phyloP scores from a whole-genome alignment of 2,797 vertebrate species.

The Lutjanus campechanus region DNA sequence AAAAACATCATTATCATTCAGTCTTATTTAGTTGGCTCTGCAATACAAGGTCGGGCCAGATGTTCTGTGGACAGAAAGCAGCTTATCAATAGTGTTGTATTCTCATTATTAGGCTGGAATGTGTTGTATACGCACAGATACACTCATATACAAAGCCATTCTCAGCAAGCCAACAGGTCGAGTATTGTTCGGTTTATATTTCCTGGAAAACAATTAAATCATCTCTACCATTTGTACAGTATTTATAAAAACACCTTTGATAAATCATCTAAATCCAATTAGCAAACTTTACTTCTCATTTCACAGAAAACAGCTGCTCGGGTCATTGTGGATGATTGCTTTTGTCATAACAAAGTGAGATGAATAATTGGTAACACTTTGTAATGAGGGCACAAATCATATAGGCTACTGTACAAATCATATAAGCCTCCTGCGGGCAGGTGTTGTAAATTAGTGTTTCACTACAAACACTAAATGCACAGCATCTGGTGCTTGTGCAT shows the following conservation, averaged over 20 bases:
- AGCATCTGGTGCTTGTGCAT: too few relatives aligned
- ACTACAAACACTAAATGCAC: too few relatives aligned
- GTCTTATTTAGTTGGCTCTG: constrained; percentile 58
- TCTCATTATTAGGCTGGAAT: constrained; percentile 49
- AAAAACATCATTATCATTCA: constrained; percentile 75
- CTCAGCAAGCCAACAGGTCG: background rate
- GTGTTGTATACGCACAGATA: background rate
- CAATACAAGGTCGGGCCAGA: constrained; percentile 67
- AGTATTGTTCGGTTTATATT: background rate
- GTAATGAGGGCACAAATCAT: background rate
- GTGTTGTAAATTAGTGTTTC: too few relatives aligned
- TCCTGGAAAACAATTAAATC: constrained; percentile 16
- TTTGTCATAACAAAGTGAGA: constrained; percentile 7
- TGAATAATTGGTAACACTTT: constrained; percentile 1
- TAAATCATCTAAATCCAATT: constrained; percentile 37
- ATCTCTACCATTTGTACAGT: background rate
- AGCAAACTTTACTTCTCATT: constrained; percentile 20
- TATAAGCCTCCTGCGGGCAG: too few relatives aligned
- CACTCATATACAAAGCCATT: background rate
- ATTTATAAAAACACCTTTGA: constrained; percentile 18
- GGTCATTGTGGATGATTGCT: constrained; percentile 18
- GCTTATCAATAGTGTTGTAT: constrained; percentile 48
- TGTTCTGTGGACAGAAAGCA: constrained; percentile 68
- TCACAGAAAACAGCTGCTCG: constrained; percentile 36
- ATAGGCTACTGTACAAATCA: too few relatives aligned